phyloP scores from a whole-genome alignment of 2,888 invertebrate genomes.

The Drosophila siamana region DNA sequence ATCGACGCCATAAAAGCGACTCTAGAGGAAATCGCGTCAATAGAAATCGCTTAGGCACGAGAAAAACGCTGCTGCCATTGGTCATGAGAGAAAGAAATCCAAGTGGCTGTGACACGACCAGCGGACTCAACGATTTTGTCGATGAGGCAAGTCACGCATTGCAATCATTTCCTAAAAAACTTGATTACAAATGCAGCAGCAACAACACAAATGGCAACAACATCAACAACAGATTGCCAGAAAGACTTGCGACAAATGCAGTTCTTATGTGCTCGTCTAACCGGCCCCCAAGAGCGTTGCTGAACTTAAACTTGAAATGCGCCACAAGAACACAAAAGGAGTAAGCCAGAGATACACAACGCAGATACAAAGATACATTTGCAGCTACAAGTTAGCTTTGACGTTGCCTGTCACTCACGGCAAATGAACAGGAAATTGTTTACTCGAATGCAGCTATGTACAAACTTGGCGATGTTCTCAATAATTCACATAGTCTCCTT shows the following conservation, averaged over 20 bases:
- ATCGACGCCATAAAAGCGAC: constrained; percentile 24
- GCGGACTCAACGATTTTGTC: constrained; percentile 36
- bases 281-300: constrained; percentile 62
- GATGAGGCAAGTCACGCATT: constrained; percentile 74
- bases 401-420: constrained; percentile 65
- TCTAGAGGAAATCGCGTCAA: constrained; percentile 11
- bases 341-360: constrained; percentile 9
- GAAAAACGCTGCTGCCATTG: background rate
- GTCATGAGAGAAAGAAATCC: constrained; percentile 19
- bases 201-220: constrained; percentile 7
- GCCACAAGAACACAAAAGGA: constrained; percentile 37
- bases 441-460: constrained; percentile 40
- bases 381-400: constrained; percentile 69
- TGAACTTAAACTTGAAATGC: constrained; percentile 41
- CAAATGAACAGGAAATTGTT: constrained; percentile 69
- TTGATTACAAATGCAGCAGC: constrained; percentile 61
- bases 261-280: constrained; percentile 42
- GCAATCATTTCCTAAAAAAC: constrained; percentile 66
- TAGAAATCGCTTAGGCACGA: constrained; percentile 35
- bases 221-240: background rate
- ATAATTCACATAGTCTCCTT: constrained; percentile 35
- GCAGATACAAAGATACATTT: constrained; percentile 61
- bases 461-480: constrained; percentile 56
- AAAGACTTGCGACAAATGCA: constrained; percentile 35
- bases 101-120: constrained; percentile 65